Evolutionary conservation across 2,888 invertebrate species (phyloP), one percentile per base, ranked within the genome.

Genomic region (Synergus itoensis): DNA sequence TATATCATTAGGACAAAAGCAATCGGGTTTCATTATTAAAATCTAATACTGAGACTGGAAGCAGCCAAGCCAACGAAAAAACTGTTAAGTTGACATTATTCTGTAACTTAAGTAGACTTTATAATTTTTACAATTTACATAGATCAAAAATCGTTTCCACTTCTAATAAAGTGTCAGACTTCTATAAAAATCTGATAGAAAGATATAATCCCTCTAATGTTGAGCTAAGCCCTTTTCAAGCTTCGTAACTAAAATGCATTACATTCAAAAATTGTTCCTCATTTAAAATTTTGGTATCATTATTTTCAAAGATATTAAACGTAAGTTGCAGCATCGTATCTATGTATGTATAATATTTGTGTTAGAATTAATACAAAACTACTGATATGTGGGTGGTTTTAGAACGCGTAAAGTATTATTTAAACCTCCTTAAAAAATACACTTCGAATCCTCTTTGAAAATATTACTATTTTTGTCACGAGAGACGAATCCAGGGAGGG

Each of bases 31-130:
- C 14, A 36, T 69, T 69, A 48, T 81, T 79, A 79, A 81, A 48
- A 57, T 83, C 79, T 82, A 83, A 83, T 83, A 83, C 82, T 83
- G 80, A 78, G 69, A 81, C 79, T 80, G 77, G 77, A 84, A 84
- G 80, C 80, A 82, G 80, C 83, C 83, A 84, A 84, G 83, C 83
- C 83, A 84, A 84, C 82, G 18, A 63, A 63, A 57, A 28, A 75
- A 8, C 0, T 40, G 16, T 40, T 4, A 9, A 4, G 9, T 21
- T n/a, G n/a, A 16, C 11, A 76, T 76, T 16, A 2, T 57, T 45
- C 16, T 28, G n/a, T 65, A 28, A 78, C 67, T 60, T 76, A 76
- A 76, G 65, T 67, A 77, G 76, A 67, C 62, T 57, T 62, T 43
- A 77, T 16, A 53, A 48, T 63, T 21, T 28, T 28, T 28, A 28